Conservation (phyloP, 2,113 vertebrate species). For the Myotis lucifugus region DNA sequence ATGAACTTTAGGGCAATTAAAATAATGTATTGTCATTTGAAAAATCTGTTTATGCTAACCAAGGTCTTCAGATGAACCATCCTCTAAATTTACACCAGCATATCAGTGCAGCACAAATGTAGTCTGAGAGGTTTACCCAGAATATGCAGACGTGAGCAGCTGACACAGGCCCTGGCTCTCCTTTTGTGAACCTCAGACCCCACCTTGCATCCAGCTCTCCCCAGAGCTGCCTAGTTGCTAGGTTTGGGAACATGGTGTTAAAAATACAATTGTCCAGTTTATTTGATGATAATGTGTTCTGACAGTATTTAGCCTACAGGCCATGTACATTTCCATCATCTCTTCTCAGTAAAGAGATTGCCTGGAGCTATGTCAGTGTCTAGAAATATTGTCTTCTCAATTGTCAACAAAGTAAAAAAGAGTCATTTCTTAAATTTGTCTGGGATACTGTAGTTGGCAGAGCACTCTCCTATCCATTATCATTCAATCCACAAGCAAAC, state of each 20-base stretch:
- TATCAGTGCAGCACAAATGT: neutral
- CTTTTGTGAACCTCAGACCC: constrained; percentile 18
- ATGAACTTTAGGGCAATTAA: neutral
- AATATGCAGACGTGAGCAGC: neutral
- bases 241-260: constrained; percentile 40
- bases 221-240: constrained; percentile 45
- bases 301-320: constrained; percentile 72
- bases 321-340: constrained; percentile 61
- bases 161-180: constrained; percentile 2
- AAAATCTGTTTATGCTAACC: constrained; percentile 4
- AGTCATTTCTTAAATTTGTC: constrained; percentile 62
- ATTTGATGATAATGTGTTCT: constrained; percentile 62
- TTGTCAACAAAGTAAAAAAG: constrained; percentile 47
- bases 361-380: constrained; percentile 59
- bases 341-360: constrained; percentile 39
- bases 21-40: constrained; percentile 24
- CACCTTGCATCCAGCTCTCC: constrained; percentile 2
- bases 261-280: constrained; percentile 19
- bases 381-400: constrained; percentile 63
- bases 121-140: neutral
- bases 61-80: neutral
- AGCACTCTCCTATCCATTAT: constrained; percentile 43
- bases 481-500: constrained; percentile 50
- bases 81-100: neutral
- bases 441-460: constrained; percentile 46